Evolutionary conservation across 2,797 vertebrate genomes (phyloP), one percentile per base, ranked within the genome.

Genomic region (Mareca strepera): DNA sequence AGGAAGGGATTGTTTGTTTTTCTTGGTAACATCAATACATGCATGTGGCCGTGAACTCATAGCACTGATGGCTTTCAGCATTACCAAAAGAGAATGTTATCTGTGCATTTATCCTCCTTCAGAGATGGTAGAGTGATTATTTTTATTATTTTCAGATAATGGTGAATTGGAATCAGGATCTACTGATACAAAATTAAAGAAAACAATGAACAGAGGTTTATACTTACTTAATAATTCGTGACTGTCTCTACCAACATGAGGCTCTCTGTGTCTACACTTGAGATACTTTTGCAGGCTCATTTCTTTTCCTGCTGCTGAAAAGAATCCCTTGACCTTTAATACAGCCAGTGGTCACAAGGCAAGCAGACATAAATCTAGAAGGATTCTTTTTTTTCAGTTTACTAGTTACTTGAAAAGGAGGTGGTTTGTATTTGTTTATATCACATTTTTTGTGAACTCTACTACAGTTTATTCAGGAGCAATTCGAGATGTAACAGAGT

Each of bases 251-350:
- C 23, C 59, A 73, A 31, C 8, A 18, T 28, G 58, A 83, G 18
- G 48, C 25, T 12, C n/a, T 82, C 31, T 0, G 0, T 70, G 21
- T 20, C 23, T 67, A 44, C 35, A 37, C 25, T 12, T 75, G 52
- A 86, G 58, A 46, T 48, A n/a, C n/a, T 76, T 79, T 84, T 93
- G 37, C 50, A 82, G 22, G 18, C 26, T 79, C 2, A 6, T 46
- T 91, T 82, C 9, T 90, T 82, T 91, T 74, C 21, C 29, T 44
- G 18, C n/a, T 93, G 50, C 75, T 81, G 43, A 78, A 35, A 56
- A 7, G 4, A 8, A 50, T 46, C n/a, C 23, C 43, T 39, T 77
- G 37, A 31, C 13, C 53, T 84, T 88, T 17, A 73, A 35, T 39
- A 92, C 92, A 92, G 50, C 7, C 52, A 60, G n/a, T 11, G 8